Conservation (phyloP, 2,797 vertebrate species). For the Garrulus glandarius region DNA sequence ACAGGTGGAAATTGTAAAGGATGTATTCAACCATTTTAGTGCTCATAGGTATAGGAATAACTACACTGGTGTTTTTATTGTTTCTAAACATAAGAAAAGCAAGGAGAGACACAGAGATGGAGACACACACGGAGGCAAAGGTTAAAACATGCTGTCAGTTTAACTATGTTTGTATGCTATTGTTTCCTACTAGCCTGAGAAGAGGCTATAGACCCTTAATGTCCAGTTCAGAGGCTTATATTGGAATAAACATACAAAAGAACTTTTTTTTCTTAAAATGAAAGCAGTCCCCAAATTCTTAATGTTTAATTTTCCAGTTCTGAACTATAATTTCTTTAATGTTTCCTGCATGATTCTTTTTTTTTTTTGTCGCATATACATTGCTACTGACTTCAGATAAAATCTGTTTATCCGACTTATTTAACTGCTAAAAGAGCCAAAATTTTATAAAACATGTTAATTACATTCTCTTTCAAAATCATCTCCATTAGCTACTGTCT, state of each 20-base stretch:
- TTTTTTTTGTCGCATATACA: background rate
- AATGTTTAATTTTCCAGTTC: background rate
- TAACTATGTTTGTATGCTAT: background rate
- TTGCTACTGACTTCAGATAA: background rate
- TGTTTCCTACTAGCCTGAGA: background rate
- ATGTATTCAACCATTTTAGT: background rate
- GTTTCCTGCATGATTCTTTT: background rate
- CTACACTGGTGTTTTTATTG: background rate
- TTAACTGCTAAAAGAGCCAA: background rate
- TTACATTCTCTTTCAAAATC: background rate
- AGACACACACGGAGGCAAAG: background rate
- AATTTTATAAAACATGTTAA: conserved; percentile 9
- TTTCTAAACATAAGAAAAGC: background rate
- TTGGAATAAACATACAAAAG: background rate
- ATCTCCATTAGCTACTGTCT: background rate
- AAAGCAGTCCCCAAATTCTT: background rate
- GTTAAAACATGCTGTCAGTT: background rate
- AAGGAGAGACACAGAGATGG: background rate
- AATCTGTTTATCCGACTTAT: background rate
- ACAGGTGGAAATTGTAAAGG: background rate
- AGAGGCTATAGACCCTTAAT: background rate
- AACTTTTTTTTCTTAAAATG: background rate
- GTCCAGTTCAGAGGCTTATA: background rate
- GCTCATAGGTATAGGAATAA: background rate
- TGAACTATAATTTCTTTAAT: background rate